A percentile compares a stretch with the other conserved stretches of the same genome.
These are phyloP conservation scores for Gallinago stenura DNA, from an alignment of 2,797 vertebrate species.

Conservation along the genomic window DNA sequence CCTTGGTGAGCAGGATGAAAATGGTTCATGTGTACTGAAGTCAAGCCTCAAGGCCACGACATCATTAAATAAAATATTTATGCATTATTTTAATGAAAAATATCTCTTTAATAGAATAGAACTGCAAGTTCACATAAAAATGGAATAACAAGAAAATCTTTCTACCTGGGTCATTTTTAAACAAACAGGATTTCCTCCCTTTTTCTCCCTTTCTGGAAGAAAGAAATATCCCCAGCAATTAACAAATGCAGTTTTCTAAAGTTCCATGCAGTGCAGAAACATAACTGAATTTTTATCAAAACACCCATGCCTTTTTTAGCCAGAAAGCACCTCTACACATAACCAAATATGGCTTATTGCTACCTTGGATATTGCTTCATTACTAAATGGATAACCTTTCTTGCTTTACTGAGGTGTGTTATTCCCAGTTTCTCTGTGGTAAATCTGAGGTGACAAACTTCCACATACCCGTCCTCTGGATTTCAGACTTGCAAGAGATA, in stretches of 20 bases:
- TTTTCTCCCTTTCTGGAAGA: background rate
- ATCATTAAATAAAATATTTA: slow-evolving; percentile 52
- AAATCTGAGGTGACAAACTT: background rate
- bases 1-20: background rate
- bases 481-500: background rate
- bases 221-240: background rate
- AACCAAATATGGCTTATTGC: background rate
- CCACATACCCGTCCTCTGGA: background rate
- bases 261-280: background rate
- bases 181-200: background rate
- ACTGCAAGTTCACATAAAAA: background rate
- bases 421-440: background rate
- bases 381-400: background rate
- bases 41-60: slow-evolving; percentile 1
- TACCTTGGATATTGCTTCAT: background rate
- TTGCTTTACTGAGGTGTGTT: background rate
- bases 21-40: background rate
- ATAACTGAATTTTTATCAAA: background rate
- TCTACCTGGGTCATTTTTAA: background rate
- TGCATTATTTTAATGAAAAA: slow-evolving; percentile 57
- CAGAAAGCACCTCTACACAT: background rate
- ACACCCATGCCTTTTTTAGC: background rate
- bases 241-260: background rate
- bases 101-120: background rate
- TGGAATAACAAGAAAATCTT: background rate